Base-by-base conservation (phyloP, 1,140 invertebrate species). In the Drosophila arawakana region DNA sequence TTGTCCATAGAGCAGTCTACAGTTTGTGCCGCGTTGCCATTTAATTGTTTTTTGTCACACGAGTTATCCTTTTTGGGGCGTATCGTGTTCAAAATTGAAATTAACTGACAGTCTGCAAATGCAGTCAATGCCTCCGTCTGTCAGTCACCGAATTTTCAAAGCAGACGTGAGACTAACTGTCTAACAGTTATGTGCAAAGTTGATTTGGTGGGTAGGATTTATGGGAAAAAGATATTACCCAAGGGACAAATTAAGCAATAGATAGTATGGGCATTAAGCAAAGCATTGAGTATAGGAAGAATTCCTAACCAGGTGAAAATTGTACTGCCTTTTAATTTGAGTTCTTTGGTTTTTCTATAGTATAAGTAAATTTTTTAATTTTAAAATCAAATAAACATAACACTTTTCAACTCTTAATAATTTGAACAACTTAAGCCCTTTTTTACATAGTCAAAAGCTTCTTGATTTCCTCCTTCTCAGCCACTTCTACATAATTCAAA, bases 391-490 rank as follows among this genome's bases (percentile, higher is more conserved):
- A 1, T 21, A 21, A 21, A 21, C 18, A 21, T 0, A 43, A 43
- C n/a, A 13, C 1, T 3, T 41, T 41, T 2, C 18, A 18, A 18
- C 18, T 18, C 2, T 18, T 18, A n/a, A n/a, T n/a, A n/a, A n/a
- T n/a, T n/a, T n/a, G n/a, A 15, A 15, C 15, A 15, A 15, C 15
- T 15, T 15, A 15, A 15, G 1, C 15, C 15, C 9, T 43, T 1
- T 43, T 6, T 7, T 41, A 58, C 0, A n/a, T 4, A 21, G 30
- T 9, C 35, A 80, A 25, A 1, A 80, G 50, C 11, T 39, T 15
- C 21, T 78, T 74, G 15, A 98, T 98, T 93, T 98, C 98, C 70
- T 96, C 95, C 93, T 96, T 97, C 92, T 98, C 97, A 3, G 97
- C 97, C 63, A 96, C 97, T 80, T 98, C 96, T 59, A 97, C 91